Percentiles rank a stretch among this genome's conserved stretches.
Evolutionary conservation across 2,113 vertebrate genomes (phyloP).

Genomic region (Raja brachyura): DNA sequence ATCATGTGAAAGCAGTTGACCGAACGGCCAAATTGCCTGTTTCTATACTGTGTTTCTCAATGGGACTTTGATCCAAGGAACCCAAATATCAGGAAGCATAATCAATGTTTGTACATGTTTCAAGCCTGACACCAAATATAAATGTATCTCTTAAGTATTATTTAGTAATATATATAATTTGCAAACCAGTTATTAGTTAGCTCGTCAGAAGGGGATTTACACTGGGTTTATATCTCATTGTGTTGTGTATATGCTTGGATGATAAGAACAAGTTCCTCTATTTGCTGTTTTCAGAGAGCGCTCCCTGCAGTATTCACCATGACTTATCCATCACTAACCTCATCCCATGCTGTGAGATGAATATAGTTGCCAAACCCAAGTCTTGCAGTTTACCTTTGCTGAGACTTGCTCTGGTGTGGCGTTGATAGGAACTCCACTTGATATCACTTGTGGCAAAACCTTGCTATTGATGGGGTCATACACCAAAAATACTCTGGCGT

Average conservation of each 20-base stretch:
- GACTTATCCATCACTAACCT: neutral
- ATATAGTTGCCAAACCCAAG: neutral
- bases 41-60: too few relatives aligned
- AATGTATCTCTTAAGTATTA: neutral
- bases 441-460: too few relatives aligned
- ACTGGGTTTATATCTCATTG: neutral
- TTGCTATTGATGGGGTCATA: too few relatives aligned
- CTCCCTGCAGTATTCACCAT: neutral
- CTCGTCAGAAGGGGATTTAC: neutral
- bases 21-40: too few relatives aligned
- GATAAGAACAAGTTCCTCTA: neutral
- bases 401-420: neutral
- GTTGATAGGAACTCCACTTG: too few relatives aligned
- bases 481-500: too few relatives aligned
- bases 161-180: neutral
- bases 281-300: neutral
- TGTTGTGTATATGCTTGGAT: neutral
- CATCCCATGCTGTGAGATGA: neutral
- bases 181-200: neutral
- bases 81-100: too few relatives aligned
- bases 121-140: too few relatives aligned
- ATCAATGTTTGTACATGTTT: too few relatives aligned
- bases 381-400: neutral
- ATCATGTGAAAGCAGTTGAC: too few relatives aligned
- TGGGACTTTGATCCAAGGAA: too few relatives aligned